Conservation (phyloP, 92 coral and sea anemone genomes). For the Phenganax marumi region DNA sequence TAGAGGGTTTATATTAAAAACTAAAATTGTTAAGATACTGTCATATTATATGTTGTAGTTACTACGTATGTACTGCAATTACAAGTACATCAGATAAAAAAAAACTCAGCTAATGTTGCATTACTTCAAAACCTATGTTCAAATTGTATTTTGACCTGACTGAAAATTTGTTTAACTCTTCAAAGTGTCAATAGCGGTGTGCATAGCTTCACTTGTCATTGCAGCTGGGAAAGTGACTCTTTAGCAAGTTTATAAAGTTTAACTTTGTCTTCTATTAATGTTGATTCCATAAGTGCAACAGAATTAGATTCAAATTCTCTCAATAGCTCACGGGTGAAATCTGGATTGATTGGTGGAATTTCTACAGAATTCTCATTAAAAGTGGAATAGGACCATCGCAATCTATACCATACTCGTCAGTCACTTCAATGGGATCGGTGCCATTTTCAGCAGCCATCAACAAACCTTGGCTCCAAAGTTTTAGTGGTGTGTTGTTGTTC, state of each 20-base stretch:
- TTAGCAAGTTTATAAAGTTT: slow-evolving; percentile 56
- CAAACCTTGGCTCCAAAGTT: slow-evolving; percentile 56
- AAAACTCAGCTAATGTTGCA: neutral
- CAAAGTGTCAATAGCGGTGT: neutral
- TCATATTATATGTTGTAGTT: neutral
- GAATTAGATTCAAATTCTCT: slow-evolving; percentile 42
- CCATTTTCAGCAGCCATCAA: slow-evolving; percentile 53
- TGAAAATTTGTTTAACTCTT: neutral
- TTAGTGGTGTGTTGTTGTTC: slow-evolving; percentile 53
- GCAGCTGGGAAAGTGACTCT: slow-evolving; percentile 48
- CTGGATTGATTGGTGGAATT: slow-evolving; percentile 48
- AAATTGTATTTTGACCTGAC: neutral
- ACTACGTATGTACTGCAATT: neutral
- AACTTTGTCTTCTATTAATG: slow-evolving; percentile 54
- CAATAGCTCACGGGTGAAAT: slow-evolving; percentile 44
- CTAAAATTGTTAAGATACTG: neutral
- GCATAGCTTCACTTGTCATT: neutral
- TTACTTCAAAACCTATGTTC: neutral
- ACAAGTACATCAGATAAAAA: neutral
- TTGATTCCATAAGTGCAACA: slow-evolving; percentile 39
- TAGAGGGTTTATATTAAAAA: neutral
- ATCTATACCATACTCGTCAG: slow-evolving; percentile 54
- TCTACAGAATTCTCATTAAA: slow-evolving; percentile 52
- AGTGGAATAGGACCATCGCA: slow-evolving; percentile 55
- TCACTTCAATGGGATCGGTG: slow-evolving; percentile 48